Evolutionary conservation across 2,888 invertebrate genomes (phyloP), one percentile per base, ranked within the genome.

Genomic region (Euplagia quadripunctaria): DNA sequence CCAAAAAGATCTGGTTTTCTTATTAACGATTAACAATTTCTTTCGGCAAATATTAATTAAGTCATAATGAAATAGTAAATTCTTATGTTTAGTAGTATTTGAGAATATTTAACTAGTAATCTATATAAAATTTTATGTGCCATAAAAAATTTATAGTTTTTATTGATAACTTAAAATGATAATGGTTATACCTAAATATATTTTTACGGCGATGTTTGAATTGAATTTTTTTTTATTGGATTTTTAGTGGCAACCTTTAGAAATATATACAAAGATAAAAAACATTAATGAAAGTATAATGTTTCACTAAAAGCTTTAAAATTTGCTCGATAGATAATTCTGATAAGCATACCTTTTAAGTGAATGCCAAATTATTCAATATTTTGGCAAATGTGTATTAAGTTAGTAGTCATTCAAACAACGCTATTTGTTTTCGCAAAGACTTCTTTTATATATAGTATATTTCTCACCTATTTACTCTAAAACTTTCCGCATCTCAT

Each of bases 161-260:
- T 68, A 42, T 14, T 68, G 68, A 20, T 14, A 68, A 68, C n/a
- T 8, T 68, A 68, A 51, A 41, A 17, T 58, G n/a, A 43, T 68
- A 43, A 52, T 68, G 11, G 52, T 12, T 51, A 42, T 42, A 7
- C 11, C n/a, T 52, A 41, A 41, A 52, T 52, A 31, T 61, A 31
- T 11, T 16, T 43, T 70, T 46, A 52, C 65, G 71, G 68, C 66
- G 46, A 46, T 46, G 49, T 72, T 75, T 68, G 14, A 11, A 51
- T 55, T 17, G 55, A 41, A 73, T 73, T 70, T 58, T 65, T 69
- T 46, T 11, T 43, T 66, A 52, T 58, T 64, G 51, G 46, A 31
- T 41, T 64, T 64, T 65, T 43, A 70, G n/a, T 70, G n/a, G 14
- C 64, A 51, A 64, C 46, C 5, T 64, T 64, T 20, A 31, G 49